A percentile compares a stretch with the other conserved stretches of the same genome.
phyloP scores from a whole-genome alignment of 2,113 vertebrate species.

The Plectropomus leopardus region DNA sequence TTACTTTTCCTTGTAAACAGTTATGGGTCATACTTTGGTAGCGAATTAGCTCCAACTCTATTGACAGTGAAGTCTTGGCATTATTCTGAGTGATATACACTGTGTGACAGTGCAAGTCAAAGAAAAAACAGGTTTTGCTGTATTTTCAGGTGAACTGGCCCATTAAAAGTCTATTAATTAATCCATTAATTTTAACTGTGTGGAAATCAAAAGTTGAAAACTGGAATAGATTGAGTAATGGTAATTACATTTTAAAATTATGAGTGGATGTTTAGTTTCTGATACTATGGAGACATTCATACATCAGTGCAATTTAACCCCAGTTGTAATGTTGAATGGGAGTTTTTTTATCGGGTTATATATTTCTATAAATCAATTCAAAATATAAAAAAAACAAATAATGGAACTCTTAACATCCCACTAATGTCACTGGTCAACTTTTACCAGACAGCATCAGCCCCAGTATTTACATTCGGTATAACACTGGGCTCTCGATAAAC shows the following conservation, averaged over 20 bases:
- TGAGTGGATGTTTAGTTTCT: neutral
- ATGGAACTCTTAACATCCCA: neutral
- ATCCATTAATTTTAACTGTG: neutral
- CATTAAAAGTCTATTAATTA: neutral
- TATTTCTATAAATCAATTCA: constrained; percentile 22
- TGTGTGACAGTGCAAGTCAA: neutral
- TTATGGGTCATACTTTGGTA: neutral
- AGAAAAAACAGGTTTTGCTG: neutral
- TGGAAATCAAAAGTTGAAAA: neutral
- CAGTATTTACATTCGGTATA: constrained; percentile 26
- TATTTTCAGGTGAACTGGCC: constrained; percentile 1
- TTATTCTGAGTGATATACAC: neutral
- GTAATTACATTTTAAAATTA: neutral
- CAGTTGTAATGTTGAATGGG: constrained; percentile 6
- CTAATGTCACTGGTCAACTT: neutral
- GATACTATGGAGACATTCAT: constrained; percentile 43
- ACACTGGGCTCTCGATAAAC: constrained; percentile 12
- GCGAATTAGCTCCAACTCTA: neutral
- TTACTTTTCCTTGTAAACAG: neutral
- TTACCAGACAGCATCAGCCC: neutral
- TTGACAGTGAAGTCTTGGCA: neutral
- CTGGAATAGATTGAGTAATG: neutral
- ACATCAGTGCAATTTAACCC: constrained; percentile 46
- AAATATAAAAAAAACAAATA: neutral
- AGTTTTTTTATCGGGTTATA: constrained; percentile 17